These are phyloP conservation scores for Drosophila sucinea DNA, from an alignment of 1,140 invertebrate species.

Conservation along the genomic window DNA sequence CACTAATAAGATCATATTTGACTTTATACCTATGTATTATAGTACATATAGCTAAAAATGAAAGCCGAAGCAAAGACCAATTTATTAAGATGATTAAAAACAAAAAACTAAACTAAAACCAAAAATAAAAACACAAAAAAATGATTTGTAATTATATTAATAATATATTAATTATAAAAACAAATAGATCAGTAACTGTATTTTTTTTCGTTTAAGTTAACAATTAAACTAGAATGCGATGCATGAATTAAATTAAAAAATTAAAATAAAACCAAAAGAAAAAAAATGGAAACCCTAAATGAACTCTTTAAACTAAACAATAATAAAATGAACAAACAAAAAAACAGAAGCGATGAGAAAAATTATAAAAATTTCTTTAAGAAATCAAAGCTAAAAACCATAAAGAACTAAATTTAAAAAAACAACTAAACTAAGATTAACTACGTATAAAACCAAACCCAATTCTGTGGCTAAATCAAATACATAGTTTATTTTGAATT, in stretches of 20 bases:
- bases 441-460: slow-evolving; percentile 18
- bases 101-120: slow-evolving; percentile 21
- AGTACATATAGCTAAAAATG: slow-evolving; percentile 73
- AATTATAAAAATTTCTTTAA: slow-evolving; percentile 52
- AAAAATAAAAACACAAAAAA: slow-evolving; percentile 15
- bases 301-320: slow-evolving; percentile 20
- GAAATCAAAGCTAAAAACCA: slow-evolving; percentile 41
- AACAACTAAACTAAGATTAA: slow-evolving; percentile 13
- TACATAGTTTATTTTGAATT: slow-evolving; percentile 75
- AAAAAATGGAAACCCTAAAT: slow-evolving; percentile 36
- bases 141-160: slow-evolving; percentile 15
- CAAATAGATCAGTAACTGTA: slow-evolving; percentile 18
- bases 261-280: slow-evolving; percentile 32
- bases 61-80: slow-evolving; percentile 81
- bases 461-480: slow-evolving; percentile 57
- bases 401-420: slow-evolving; percentile 27
- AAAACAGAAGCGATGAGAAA: slow-evolving; percentile 27
- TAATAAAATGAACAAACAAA: slow-evolving; percentile 36
- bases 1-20: slow-evolving; percentile 74
- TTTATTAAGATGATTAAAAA: slow-evolving; percentile 66
- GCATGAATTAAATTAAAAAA: slow-evolving; percentile 56
- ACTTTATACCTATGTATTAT: slow-evolving; percentile 73
- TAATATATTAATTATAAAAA: slow-evolving; percentile 7
- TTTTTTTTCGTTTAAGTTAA: slow-evolving; percentile 28
- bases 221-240: slow-evolving; percentile 58